Evolutionary conservation across 2,888 invertebrate species (phyloP), one percentile per base, ranked within the genome.

Genomic region (Criorhina ranunculi): DNA sequence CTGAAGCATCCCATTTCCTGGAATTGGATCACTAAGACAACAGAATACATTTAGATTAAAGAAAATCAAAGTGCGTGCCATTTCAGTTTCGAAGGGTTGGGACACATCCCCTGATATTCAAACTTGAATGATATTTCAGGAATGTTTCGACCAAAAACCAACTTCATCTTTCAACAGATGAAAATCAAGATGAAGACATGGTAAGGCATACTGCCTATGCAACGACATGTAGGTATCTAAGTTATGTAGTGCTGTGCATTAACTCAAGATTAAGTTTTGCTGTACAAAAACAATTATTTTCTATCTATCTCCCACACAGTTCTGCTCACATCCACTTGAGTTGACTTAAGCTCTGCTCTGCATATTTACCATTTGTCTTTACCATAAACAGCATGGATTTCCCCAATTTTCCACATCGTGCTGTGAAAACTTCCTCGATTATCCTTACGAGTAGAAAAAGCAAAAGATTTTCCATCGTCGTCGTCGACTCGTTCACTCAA

Each of bases 271-370:
- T 83, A 79, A 72, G 83, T 75, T 69, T 83, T 42, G n/a, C 29
- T 69, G 51, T 75, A 49, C 73, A 69, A 73, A 79, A 79, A 79
- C 83, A 83, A 69, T 83, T 73, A 79, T 79, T 33, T 42, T 55
- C 62, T 55, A 49, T 78, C 60, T 57, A 49, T 78, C 60, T 57
- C 35, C 33, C 9, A 31, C 62, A 57, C 17, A 62, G 62, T 44
- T 31, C 46, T 12, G 15, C 29, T 19, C 37, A 12, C 62, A 29
- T 44, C 29, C 49, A 5, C 57, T 44, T 42, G 60, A 75, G 67
- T 76, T 75, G 51, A 80, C 80, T 75, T 80, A 40, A 62, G 55
- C 57, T 66, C 29, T 51, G 64, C 44, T 59, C 15, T 70, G 42
- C 17, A 70, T 77, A 44, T 70, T 77, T 70, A 77, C 64, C 77